Evolutionary conservation across 2,888 invertebrate species (phyloP).

Genomic region (Machimus atricapillus): DNA sequence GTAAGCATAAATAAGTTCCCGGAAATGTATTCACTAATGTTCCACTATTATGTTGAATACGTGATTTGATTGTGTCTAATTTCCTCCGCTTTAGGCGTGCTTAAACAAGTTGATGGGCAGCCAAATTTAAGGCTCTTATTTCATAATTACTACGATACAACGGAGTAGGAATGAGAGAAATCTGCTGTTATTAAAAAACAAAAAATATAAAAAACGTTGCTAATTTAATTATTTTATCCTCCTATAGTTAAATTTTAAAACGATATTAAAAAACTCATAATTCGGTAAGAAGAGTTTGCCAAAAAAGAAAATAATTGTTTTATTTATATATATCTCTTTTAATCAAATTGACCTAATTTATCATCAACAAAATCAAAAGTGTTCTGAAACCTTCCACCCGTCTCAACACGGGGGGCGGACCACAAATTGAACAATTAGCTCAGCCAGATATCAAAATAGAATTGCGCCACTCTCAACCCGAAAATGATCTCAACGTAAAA

Average conservation of each 20-base stretch:
- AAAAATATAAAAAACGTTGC: too few species aligned
- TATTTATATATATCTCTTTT: background rate
- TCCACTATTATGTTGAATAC: background rate
- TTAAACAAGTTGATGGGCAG: background rate
- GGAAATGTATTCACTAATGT: background rate
- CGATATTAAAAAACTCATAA: background rate
- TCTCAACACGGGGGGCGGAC: background rate
- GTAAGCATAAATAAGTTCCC: background rate
- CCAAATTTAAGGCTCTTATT: background rate
- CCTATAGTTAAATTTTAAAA: background rate
- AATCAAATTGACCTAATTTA: background rate
- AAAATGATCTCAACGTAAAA: constrained; percentile 10
- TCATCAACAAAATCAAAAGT: background rate
- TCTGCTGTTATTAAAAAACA: too few species aligned
- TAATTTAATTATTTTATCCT: background rate
- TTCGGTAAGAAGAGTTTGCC: background rate
- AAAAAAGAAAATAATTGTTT: background rate
- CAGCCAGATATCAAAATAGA: constrained; percentile 19
- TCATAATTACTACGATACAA: too few species aligned
- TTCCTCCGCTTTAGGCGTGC: background rate
- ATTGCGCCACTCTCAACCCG: background rate
- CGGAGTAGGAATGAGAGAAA: too few species aligned
- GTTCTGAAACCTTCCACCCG: background rate
- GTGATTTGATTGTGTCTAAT: background rate
- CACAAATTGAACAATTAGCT: constrained; percentile 10